Percentiles rank a stretch among this genome's conserved stretches.
These are phyloP conservation scores for Prorops nasuta DNA, from an alignment of 1,140 invertebrate genomes.

Conservation along the genomic window DNA sequence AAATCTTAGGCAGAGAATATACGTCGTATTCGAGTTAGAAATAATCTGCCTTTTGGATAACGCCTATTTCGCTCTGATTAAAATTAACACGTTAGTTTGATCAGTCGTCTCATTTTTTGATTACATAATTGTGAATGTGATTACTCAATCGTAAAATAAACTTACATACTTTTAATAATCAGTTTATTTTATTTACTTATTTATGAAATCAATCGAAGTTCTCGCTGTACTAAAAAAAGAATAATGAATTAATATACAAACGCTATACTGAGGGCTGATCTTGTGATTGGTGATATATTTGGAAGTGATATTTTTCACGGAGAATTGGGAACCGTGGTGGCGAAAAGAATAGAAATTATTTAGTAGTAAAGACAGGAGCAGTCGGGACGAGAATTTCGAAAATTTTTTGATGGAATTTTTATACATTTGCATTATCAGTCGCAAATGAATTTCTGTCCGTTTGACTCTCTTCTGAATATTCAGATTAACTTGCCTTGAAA, in stretches of 20 bases:
- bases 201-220: too few species aligned
- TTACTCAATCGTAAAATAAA: too few species aligned
- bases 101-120: too few species aligned
- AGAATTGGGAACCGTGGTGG: slow-evolving; percentile 1
- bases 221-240: neutral
- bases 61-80: slow-evolving; percentile 17
- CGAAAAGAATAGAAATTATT: slow-evolving; percentile 8
- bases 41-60: slow-evolving; percentile 14
- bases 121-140: too few species aligned
- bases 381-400: slow-evolving; percentile 29
- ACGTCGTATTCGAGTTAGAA: slow-evolving; percentile 7
- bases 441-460: neutral
- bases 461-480: neutral
- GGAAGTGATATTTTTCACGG: slow-evolving; percentile 3
- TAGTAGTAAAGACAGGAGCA: slow-evolving; percentile 10
- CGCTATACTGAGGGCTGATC: neutral
- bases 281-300: slow-evolving; percentile 1
- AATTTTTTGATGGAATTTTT: slow-evolving; percentile 30
- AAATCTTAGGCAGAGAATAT: slow-evolving; percentile 9
- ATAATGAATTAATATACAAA: neutral
- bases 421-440: slow-evolving; percentile 45
- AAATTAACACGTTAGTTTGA: too few species aligned
- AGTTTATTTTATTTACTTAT: too few species aligned
- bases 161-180: too few species aligned
- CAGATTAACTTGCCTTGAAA: neutral